Evolutionary conservation across 2,888 invertebrate genomes (phyloP).

Genomic region (Pasiphila rectangulata): DNA sequence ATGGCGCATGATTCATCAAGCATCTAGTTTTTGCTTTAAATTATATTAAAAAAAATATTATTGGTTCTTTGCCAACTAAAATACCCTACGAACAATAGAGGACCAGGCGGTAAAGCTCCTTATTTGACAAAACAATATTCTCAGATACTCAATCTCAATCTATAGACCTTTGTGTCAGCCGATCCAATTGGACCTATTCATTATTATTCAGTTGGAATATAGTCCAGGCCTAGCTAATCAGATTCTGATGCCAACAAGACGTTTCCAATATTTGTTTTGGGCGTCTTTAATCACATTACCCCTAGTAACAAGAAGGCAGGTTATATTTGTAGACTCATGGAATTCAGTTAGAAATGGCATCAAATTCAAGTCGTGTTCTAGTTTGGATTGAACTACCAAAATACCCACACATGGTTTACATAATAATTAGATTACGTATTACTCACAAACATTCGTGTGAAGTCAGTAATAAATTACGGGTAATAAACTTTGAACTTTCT

Average conservation of each 20-base stretch:
- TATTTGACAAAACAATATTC: neutral
- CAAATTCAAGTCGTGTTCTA: constrained; percentile 70
- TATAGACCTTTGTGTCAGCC: constrained; percentile 23
- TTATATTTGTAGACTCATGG: constrained; percentile 64
- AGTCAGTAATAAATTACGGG: constrained; percentile 4
- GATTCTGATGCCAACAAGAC: constrained; percentile 60
- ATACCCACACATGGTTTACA: constrained; percentile 22
- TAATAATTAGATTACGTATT: constrained; percentile 18
- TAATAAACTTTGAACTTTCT: constrained; percentile 8
- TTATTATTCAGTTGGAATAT: constrained; percentile 62
- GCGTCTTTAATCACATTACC: constrained; percentile 75
- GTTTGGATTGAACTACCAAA: constrained; percentile 27
- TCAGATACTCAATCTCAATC: neutral
- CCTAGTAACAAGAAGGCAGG: constrained; percentile 68
- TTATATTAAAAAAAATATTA: too few species aligned
- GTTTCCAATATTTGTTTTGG: constrained; percentile 73
- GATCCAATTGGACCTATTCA: constrained; percentile 43
- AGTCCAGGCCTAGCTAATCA: constrained; percentile 65
- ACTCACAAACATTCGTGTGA: constrained; percentile 7
- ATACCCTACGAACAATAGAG: neutral
- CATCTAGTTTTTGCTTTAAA: too few species aligned
- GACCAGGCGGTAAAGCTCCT: neutral
- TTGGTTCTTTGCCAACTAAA: too few species aligned
- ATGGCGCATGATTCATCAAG: too few species aligned
- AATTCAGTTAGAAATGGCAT: constrained; percentile 64